A percentile compares a stretch with the other conserved stretches of the same genome.
Conservation (phyloP, 2,797 vertebrate genomes). For the Ara ararauna region DNA sequence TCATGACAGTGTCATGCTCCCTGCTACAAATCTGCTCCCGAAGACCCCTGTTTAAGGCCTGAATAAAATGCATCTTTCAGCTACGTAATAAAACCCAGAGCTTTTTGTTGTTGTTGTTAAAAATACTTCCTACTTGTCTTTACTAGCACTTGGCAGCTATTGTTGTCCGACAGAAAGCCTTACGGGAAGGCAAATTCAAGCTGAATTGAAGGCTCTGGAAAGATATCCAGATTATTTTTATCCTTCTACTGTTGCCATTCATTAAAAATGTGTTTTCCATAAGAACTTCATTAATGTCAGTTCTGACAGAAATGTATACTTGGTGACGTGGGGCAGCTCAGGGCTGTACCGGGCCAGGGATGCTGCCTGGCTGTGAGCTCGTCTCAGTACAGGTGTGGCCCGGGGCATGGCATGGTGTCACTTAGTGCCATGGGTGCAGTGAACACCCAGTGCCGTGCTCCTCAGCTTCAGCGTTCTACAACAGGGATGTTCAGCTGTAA, state of each 20-base stretch:
- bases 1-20: not conserved
- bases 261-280: not conserved
- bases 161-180: not conserved
- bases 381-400: fast-evolving
- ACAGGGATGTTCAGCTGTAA: not conserved
- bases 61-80: not conserved
- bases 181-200: not conserved
- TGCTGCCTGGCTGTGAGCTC: not conserved
- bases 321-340: not conserved
- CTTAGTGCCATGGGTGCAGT: not conserved
- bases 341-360: not conserved
- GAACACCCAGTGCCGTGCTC: not conserved
- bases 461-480: not conserved
- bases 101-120: not conserved
- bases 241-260: not conserved
- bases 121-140: not conserved
- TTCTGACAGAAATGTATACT: not conserved
- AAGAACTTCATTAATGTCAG: not conserved
- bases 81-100: not conserved
- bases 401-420: not conserved
- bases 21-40: not conserved
- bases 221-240: not conserved
- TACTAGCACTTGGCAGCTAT: not conserved
- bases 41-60: not conserved
- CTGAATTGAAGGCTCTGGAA: not conserved